Conservation (phyloP, 2,888 invertebrate species). For the Myathropa florea region DNA sequence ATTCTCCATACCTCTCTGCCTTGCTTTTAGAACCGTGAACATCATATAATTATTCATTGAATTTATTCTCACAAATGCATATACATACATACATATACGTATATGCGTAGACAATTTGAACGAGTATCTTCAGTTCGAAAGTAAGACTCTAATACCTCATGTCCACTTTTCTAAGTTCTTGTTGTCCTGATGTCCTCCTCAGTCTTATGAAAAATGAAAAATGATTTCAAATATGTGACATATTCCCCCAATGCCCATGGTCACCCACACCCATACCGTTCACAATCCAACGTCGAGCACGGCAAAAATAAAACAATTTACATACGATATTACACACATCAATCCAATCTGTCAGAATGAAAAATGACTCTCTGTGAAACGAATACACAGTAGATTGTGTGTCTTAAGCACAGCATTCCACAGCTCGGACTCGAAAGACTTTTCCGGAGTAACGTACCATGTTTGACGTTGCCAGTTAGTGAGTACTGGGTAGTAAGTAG, state of each 20-base stretch:
- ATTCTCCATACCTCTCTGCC: too few species aligned
- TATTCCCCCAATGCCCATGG: constrained; percentile 48
- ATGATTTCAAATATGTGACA: constrained; percentile 73
- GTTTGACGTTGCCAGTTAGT: constrained; percentile 18
- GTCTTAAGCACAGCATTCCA: constrained; percentile 20
- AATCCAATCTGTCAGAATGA: constrained; percentile 74
- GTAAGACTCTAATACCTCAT: not conserved
- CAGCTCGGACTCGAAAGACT: not conserved
- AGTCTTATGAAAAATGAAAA: constrained; percentile 72
- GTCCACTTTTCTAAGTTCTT: not conserved
- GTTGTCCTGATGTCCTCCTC: not conserved
- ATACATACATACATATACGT: not conserved
- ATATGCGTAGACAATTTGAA: not conserved
- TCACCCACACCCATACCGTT: not conserved
- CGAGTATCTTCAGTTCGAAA: not conserved
- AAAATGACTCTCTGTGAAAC: constrained; percentile 69
- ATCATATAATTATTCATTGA: too few species aligned
- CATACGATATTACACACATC: constrained; percentile 74
- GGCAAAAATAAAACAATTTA: constrained; percentile 73
- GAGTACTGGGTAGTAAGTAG: constrained; percentile 5
- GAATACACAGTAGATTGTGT: constrained; percentile 24
- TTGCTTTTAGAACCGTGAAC: too few species aligned
- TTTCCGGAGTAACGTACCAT: constrained; percentile 18
- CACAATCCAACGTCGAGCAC: constrained; percentile 5
- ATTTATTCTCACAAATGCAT: not conserved